Percentiles rank a stretch among this genome's conserved stretches.
These are phyloP conservation scores for cat (Felis catus) DNA, from an alignment of 2,113 vertebrate species.

Conservation along the genomic window DNA sequence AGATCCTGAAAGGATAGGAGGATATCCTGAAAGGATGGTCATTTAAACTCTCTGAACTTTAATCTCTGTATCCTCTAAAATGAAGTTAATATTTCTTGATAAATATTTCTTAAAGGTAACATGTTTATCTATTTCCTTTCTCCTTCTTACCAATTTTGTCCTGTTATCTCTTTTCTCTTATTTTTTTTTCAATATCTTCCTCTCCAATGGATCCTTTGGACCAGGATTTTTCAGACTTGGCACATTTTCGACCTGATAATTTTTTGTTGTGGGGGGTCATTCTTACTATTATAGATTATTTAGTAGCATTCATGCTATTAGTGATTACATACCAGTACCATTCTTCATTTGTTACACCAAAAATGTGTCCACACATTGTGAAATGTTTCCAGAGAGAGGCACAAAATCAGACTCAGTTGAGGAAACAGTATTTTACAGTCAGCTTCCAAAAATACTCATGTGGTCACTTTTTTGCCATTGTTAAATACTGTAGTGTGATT, in stretches of 20 bases:
- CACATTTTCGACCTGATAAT: not conserved
- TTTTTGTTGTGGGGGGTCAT: not conserved
- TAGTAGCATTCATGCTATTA: not conserved
- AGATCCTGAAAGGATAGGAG: not conserved
- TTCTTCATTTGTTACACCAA: not conserved
- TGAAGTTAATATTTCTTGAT: not conserved
- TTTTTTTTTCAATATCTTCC: not conserved
- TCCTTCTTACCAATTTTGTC: not conserved
- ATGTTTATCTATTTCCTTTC: not conserved
- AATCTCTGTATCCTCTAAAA: not conserved
- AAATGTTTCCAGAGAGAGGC: fast-evolving
- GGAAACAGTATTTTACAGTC: not conserved
- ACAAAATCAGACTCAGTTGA: not conserved
- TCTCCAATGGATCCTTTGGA: not conserved
- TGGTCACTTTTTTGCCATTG: not conserved
- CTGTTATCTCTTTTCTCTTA: not conserved
- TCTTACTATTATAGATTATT: not conserved
- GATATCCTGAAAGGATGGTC: not conserved
- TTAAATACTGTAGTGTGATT: not conserved
- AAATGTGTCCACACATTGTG: not conserved
- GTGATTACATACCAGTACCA: not conserved
- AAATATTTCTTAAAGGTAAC: not conserved
- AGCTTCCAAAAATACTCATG: not conserved
- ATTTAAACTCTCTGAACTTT: not conserved
- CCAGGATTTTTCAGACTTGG: not conserved